A percentile compares a stretch with the other conserved stretches of the same genome.
Evolutionary conservation across 1,140 invertebrate genomes (phyloP).

Genomic region (Wiebesia pumilae): DNA sequence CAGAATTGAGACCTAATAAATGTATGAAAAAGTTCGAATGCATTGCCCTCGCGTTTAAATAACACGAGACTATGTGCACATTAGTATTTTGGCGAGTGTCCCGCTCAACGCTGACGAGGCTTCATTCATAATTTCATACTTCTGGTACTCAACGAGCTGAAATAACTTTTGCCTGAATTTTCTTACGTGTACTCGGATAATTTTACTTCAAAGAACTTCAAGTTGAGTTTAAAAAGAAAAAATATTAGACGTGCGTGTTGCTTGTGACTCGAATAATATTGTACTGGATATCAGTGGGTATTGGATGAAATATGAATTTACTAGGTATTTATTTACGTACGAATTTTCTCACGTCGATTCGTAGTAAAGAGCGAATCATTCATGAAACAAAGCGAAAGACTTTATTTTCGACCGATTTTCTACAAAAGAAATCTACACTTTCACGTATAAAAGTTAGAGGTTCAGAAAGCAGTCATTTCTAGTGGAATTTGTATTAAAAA

Average conservation of each 20-base stretch:
- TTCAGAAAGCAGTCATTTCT: neutral
- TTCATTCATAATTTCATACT: conserved; percentile 42
- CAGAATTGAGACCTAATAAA: neutral
- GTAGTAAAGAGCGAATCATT: too few relatives aligned
- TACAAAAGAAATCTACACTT: too few relatives aligned
- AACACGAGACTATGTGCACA: neutral
- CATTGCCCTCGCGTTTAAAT: neutral
- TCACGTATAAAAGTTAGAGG: too few relatives aligned
- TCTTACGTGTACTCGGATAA: neutral
- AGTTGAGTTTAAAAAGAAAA: neutral
- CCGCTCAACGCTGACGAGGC: neutral
- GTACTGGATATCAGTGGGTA: neutral
- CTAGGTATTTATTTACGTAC: too few relatives aligned
- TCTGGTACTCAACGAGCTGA: neutral
- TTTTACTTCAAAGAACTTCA: conserved; percentile 12
- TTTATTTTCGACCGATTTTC: too few relatives aligned
- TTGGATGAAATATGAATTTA: neutral
- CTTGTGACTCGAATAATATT: neutral
- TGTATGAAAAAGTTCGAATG: neutral
- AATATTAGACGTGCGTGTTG: neutral
- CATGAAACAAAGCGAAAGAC: too few relatives aligned
- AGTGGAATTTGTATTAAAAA: neutral
- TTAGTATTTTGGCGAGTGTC: conserved; percentile 32
- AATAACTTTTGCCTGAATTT: conserved; percentile 28
- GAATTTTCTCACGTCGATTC: too few relatives aligned